Evolutionary conservation across 2,888 invertebrate species (phyloP).

Genomic region (Ceramica pisi): DNA sequence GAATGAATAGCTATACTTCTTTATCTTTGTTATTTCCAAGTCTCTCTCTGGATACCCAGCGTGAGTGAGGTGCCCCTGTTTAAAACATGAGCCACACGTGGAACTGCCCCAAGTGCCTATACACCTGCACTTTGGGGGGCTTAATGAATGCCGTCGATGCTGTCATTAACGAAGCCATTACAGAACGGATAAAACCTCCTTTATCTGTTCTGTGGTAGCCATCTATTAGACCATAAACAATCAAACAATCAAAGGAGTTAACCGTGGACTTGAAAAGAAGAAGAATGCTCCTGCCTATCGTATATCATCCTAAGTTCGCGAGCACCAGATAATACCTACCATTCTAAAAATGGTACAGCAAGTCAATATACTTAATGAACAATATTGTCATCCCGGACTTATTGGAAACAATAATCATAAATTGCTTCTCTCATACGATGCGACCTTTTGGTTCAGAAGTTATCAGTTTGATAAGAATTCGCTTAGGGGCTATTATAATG

Average conservation of each 20-base stretch:
- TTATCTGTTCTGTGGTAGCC: too few species aligned
- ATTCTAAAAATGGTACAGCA: not conserved
- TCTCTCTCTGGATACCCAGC: not conserved
- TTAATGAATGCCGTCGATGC: too few species aligned
- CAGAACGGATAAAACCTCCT: too few species aligned
- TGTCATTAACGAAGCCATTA: too few species aligned
- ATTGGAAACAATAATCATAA: conserved; percentile 23
- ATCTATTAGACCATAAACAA: too few species aligned
- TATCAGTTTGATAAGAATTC: conserved; percentile 51
- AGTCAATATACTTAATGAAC: not conserved
- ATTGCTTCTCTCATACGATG: not conserved
- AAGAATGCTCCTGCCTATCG: not conserved
- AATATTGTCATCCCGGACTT: not conserved
- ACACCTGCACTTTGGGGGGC: too few species aligned
- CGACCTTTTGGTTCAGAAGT: conserved; percentile 30
- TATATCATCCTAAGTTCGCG: not conserved
- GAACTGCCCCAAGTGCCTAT: too few species aligned
- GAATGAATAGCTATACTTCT: conserved; percentile 7
- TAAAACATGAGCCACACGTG: too few species aligned
- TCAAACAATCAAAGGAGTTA: too few species aligned
- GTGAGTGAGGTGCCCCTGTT: too few species aligned
- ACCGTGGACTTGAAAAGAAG: too few species aligned
- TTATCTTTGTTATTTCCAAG: not conserved
- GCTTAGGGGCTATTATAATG: conserved; percentile 36
- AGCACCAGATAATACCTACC: not conserved